These are phyloP conservation scores for Peromyscus maniculatus DNA, from an alignment of 2,113 vertebrate species.

Conservation along the genomic window DNA sequence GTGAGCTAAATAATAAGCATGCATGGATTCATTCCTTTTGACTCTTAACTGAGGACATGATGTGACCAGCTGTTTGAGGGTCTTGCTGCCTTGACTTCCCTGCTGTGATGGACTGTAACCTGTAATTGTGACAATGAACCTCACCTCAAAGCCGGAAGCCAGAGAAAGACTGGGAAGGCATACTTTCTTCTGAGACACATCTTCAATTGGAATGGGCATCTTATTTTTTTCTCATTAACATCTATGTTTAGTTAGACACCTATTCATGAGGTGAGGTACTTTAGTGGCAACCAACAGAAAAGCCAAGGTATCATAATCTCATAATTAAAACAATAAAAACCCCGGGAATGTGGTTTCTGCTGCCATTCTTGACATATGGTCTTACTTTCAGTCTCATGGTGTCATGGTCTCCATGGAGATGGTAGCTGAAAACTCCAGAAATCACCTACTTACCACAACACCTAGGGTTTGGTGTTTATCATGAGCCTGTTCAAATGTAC, in stretches of 20 bases:
- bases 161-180: not conserved
- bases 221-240: conserved; percentile 54
- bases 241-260: conserved; percentile 65
- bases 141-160: not conserved
- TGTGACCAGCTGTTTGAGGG: not conserved
- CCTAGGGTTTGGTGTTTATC: not conserved
- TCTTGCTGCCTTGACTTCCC: conserved; percentile 4
- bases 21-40: not conserved
- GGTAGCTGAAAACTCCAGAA: not conserved
- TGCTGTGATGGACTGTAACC: not conserved
- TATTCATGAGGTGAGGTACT: conserved; percentile 59
- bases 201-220: not conserved
- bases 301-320: not conserved
- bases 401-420: not conserved
- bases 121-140: not conserved
- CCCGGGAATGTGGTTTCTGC: not conserved
- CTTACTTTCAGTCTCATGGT: not conserved
- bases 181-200: not conserved
- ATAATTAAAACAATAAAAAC: not conserved
- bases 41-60: not conserved
- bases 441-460: not conserved
- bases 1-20: too few relatives aligned
- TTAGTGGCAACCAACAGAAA: conserved; percentile 40
- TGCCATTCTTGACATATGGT: too few relatives aligned
- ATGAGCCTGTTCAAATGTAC: not conserved